Evolutionary conservation across 2,797 vertebrate genomes (phyloP).

Genomic region (Pangasius djambal): DNA sequence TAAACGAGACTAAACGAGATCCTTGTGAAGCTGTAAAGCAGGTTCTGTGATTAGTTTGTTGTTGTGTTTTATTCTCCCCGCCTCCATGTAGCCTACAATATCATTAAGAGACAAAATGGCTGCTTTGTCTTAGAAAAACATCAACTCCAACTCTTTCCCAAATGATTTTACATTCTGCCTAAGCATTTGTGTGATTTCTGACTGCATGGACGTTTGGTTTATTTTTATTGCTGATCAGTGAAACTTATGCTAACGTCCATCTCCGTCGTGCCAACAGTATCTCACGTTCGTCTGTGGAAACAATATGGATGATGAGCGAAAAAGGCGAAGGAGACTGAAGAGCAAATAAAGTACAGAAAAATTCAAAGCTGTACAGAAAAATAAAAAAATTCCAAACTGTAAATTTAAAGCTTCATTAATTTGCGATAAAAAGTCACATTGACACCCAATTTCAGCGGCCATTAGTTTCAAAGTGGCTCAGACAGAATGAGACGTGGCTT

Average conservation of each 20-base stretch:
- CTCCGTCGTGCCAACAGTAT: background rate
- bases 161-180: background rate
- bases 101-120: background rate
- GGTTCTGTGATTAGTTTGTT: background rate
- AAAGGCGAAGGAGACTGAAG: background rate
- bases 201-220: background rate
- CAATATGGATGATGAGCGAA: background rate
- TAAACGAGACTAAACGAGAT: too few relatives aligned
- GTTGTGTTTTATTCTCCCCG: background rate
- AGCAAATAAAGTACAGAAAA: background rate
- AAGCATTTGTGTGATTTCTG: background rate
- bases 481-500: conserved; percentile 71
- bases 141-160: background rate
- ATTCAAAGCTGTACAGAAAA: background rate
- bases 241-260: background rate
- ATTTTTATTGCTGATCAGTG: background rate
- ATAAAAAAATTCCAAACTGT: background rate
- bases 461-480: conserved; percentile 29
- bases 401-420: background rate
- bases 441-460: background rate
- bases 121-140: background rate
- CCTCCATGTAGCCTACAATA: background rate
- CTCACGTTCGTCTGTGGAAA: background rate
- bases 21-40: background rate
- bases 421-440: background rate